These are phyloP conservation scores for Zygogramma bicolorata DNA, from an alignment of 2,888 invertebrate species.

Conservation along the genomic window DNA sequence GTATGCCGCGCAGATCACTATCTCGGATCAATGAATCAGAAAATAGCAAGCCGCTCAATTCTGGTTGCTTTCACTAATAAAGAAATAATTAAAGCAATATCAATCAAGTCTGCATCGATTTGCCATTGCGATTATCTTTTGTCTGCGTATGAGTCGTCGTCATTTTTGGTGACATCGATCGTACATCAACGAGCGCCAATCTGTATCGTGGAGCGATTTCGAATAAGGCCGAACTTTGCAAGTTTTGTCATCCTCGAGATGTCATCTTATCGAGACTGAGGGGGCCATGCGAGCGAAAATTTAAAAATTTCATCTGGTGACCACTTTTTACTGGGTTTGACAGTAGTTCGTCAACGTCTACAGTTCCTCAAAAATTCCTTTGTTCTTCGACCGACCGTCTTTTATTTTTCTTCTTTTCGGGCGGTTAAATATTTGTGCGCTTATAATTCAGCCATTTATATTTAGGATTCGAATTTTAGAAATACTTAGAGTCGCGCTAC, in stretches of 20 bases:
- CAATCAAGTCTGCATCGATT: not conserved
- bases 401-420: conserved; percentile 43
- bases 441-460: conserved; percentile 62
- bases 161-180: not conserved
- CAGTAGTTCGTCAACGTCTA: conserved; percentile 61
- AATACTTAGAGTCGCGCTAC: conserved; percentile 52
- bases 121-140: not conserved
- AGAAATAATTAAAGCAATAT: not conserved
- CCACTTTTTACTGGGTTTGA: conserved; percentile 56
- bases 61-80: not conserved
- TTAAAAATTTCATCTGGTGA: conserved; percentile 48
- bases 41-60: not conserved
- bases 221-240: not conserved
- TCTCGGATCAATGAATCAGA: not conserved
- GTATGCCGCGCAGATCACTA: too few relatives aligned
- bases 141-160: not conserved
- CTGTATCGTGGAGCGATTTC: not conserved
- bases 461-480: conserved; percentile 60
- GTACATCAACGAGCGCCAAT: not conserved
- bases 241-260: not conserved
- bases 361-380: conserved; percentile 62
- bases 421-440: conserved; percentile 54
- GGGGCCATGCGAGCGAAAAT: conserved; percentile 30
- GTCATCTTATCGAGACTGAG: conserved; percentile 21
- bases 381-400: conserved; percentile 53